Evolutionary conservation across 2,888 invertebrate genomes (phyloP), one percentile per base, ranked within the genome.

Genomic region (Drosophila meridionalis): DNA sequence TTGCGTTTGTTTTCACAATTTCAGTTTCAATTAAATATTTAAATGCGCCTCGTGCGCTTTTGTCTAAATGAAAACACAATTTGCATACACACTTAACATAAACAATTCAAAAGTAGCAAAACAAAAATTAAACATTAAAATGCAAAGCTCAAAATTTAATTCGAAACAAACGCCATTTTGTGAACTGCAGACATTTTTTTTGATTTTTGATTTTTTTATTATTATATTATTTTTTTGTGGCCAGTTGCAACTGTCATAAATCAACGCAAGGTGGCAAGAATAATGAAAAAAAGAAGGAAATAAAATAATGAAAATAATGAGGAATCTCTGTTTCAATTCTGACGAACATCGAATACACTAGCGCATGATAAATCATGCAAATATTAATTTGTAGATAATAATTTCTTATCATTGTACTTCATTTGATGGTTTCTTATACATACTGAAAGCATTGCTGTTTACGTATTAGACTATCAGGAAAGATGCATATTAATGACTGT

Each of bases 1-100:
- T 65, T 57, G 57, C 62, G 47, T 65, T 63, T 62, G 63, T 63
- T 60, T 74, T 70, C 42, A 40, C 40, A 55, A 55, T 55, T 52
- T 68, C 60, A 76, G 75, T 79, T 87, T 81, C 78, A 84, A 87
- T 87, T 87, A 89, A 87, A 84, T 87, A 89, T 87, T 87, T 89
- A 87, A 87, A 87, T 89, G 68, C 63, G 50, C 9, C 38, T 26
- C 36, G 48, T 43, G 30, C 48, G 30, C 30, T 14, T 66, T 71
- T 69, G 66, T 62, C 52, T 48, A 74, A 82, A 71, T 66, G 73
- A 74, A 59, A 76, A 77, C 66, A 58, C 69, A 74, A 84, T 89
- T 87, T 87, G 79, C 86, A 89, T 89, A 84, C 71, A 66, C 34
- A 52, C 36, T 52, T 72, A 69, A 65, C 32, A 59, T 64, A 78